These are phyloP conservation scores for Argyrosomus japonicus DNA, from an alignment of 2,113 vertebrate genomes.

Conservation along the genomic window DNA sequence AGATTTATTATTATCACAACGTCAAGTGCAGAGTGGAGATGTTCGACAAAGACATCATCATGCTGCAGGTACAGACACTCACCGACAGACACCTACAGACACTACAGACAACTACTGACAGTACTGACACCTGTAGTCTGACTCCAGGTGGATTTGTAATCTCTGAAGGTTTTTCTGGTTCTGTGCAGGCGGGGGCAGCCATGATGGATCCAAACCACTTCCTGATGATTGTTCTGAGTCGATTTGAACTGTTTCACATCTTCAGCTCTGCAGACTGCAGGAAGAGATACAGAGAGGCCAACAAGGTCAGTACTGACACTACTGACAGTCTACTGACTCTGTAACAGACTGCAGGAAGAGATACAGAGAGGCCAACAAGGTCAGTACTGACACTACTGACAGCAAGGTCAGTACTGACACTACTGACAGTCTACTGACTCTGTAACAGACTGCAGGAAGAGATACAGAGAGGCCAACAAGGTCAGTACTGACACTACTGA, in stretches of 20 bases:
- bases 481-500: too few relatives aligned
- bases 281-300: conserved; percentile 91
- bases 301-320: conserved; percentile 83
- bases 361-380: too few relatives aligned
- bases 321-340: too few relatives aligned
- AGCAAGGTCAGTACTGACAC: too few relatives aligned
- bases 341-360: too few relatives aligned
- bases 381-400: too few relatives aligned
- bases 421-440: too few relatives aligned
- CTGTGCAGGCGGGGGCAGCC: conserved; percentile 90
- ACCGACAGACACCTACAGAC: too few relatives aligned
- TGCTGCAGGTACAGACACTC: conserved; percentile 73
- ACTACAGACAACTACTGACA: too few relatives aligned
- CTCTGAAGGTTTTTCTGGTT: not conserved
- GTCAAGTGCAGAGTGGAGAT: conserved; percentile 98
- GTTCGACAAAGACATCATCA: conserved; percentile 98
- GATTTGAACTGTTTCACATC: conserved; percentile 96
- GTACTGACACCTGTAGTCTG: not conserved
- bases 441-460: too few relatives aligned
- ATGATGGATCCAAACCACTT: conserved; percentile 99
- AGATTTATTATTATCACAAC: conserved; percentile 99
- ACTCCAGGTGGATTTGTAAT: not conserved
- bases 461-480: too few relatives aligned
- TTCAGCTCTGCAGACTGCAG: conserved; percentile 93
- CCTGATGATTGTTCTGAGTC: conserved; percentile 95